These are phyloP conservation scores for Leptopilina boulardi DNA, from an alignment of 1,140 invertebrate genomes.

Conservation along the genomic window DNA sequence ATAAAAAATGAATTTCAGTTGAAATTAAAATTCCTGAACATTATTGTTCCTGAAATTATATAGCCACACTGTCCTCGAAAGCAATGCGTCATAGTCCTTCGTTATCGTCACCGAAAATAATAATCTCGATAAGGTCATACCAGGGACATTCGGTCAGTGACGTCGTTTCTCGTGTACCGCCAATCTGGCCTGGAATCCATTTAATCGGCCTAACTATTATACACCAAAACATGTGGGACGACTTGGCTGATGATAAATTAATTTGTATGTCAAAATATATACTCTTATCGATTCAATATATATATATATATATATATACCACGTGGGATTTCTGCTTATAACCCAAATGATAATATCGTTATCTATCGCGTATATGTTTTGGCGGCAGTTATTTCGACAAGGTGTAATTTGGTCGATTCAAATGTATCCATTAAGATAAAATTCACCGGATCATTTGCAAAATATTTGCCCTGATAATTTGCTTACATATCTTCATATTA, in stretches of 20 bases:
- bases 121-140: constrained; percentile 64
- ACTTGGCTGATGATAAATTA: constrained; percentile 34
- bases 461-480: background rate
- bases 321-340: constrained; percentile 21
- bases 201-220: constrained; percentile 59
- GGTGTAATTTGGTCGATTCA: background rate
- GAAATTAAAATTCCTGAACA: background rate
- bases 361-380: background rate
- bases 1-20: too few species aligned
- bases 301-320: background rate
- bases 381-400: background rate
- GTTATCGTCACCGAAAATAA: constrained; percentile 62
- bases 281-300: background rate
- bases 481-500: too few species aligned
- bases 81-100: constrained; percentile 23
- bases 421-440: constrained; percentile 14
- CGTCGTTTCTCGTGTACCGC: constrained; percentile 19
- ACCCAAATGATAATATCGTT: background rate
- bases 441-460: background rate
- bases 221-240: constrained; percentile 3
- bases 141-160: constrained; percentile 62
- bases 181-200: constrained; percentile 56
- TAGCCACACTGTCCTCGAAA: background rate
- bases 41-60: background rate
- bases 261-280: constrained; percentile 30